A percentile compares a stretch with the other conserved stretches of the same genome.
Conservation (phyloP, 2,113 vertebrate genomes). For the Zosterops borbonicus region DNA sequence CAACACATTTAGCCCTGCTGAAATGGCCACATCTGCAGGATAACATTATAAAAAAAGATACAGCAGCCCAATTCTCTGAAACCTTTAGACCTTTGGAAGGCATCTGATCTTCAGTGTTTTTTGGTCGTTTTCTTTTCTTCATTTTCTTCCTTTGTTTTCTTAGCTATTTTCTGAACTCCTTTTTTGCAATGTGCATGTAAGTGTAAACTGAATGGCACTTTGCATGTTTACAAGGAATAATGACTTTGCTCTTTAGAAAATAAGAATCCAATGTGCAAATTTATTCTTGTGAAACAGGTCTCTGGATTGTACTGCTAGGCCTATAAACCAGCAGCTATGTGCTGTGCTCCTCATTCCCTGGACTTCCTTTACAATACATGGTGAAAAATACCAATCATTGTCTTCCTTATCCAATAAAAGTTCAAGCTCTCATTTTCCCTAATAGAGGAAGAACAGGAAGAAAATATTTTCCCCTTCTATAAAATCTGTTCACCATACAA, state of each 20-base stretch:
- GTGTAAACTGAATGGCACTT: background rate
- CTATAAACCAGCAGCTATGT: background rate
- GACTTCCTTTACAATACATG: background rate
- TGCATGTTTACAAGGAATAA: background rate
- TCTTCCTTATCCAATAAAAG: background rate
- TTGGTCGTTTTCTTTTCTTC: background rate
- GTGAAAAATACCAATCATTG: background rate
- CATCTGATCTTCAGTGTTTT: background rate
- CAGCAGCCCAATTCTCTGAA: rapidly evolving
- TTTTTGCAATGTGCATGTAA: background rate
- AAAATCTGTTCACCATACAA: background rate
- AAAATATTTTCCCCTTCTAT: background rate
- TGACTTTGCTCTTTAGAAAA: background rate
- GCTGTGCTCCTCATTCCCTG: background rate
- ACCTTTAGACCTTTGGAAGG: background rate
- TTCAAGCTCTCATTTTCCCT: background rate
- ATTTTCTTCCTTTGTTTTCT: background rate
- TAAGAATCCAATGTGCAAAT: background rate
- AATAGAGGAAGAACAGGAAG: background rate
- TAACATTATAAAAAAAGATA: background rate
- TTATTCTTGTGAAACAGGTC: background rate
- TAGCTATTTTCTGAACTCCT: background rate
- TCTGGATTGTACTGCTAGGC: background rate
- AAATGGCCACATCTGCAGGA: background rate
- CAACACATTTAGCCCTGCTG: background rate